phyloP scores from a whole-genome alignment of 2,888 invertebrate genomes.

The Drosophila neotestacea region DNA sequence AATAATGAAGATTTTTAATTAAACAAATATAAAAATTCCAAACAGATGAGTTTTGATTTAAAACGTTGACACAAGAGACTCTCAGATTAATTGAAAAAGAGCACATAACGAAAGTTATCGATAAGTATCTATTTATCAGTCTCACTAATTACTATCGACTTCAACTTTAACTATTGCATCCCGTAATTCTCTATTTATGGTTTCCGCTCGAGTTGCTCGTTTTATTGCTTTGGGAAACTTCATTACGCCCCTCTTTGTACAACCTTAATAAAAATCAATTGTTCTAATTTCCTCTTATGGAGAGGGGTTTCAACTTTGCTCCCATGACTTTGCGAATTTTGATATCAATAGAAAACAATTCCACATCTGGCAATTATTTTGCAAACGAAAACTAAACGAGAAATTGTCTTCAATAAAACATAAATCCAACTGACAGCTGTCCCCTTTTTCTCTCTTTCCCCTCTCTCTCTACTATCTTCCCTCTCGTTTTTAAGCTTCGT shows the following conservation, averaged over 20 bases:
- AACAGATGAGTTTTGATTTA: not conserved
- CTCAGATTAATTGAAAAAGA: too few relatives aligned
- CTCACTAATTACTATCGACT: not conserved
- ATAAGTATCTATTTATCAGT: not conserved
- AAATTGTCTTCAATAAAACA: slow-evolving; percentile 74
- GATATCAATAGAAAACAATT: slow-evolving; percentile 62
- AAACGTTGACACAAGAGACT: not conserved
- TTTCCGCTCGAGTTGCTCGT: slow-evolving; percentile 35
- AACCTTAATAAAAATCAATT: slow-evolving; percentile 35
- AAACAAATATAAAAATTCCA: not conserved
- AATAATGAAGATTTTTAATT: too few relatives aligned
- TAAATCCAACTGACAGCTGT: slow-evolving; percentile 56
- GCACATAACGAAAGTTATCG: not conserved
- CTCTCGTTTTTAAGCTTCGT: slow-evolving; percentile 14
- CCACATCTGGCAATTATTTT: slow-evolving; percentile 70
- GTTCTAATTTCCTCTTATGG: slow-evolving; percentile 55
- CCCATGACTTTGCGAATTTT: slow-evolving; percentile 48
- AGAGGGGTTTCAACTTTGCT: slow-evolving; percentile 27
- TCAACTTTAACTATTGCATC: slow-evolving; percentile 6
- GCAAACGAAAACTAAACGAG: slow-evolving; percentile 56
- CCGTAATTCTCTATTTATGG: slow-evolving; percentile 31
- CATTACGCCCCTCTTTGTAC: not conserved
- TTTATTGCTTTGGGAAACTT: slow-evolving; percentile 38
- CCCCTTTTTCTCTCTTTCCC: slow-evolving; percentile 1
- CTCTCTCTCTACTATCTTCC: not conserved